Evolutionary conservation across 2,888 invertebrate species (phyloP).

Genomic region (Scaptomyza parva): DNA sequence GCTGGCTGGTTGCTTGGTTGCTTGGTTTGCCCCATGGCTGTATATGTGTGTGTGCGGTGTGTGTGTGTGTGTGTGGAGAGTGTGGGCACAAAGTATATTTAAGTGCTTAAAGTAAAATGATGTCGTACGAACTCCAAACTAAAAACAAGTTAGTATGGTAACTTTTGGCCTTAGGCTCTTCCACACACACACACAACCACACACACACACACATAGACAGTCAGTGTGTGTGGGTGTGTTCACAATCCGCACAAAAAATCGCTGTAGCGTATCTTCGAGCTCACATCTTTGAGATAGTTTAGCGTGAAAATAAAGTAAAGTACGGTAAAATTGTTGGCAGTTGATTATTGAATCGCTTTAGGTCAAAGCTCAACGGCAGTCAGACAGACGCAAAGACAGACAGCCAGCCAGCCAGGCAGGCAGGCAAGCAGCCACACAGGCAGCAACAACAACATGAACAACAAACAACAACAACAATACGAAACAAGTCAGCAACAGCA

Average conservation of each 20-base stretch:
- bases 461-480: constrained; percentile 42
- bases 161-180: constrained; percentile 76
- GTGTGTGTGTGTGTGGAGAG: constrained; percentile 30
- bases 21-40: constrained; percentile 44
- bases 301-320: constrained; percentile 80
- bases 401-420: constrained; percentile 24
- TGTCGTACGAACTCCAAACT: constrained; percentile 83
- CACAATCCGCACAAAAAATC: constrained; percentile 78
- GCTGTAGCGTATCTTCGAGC: constrained; percentile 79
- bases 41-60: constrained; percentile 9
- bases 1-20: constrained; percentile 13
- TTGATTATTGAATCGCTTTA: constrained; percentile 81
- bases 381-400: constrained; percentile 30
- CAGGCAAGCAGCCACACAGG: constrained; percentile 30
- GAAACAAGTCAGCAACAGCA: constrained; percentile 47
- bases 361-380: constrained; percentile 79
- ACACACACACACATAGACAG: constrained; percentile 37
- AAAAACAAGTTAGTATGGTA: constrained; percentile 81
- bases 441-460: constrained; percentile 45
- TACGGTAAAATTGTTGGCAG: constrained; percentile 80
- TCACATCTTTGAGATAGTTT: constrained; percentile 81
- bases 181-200: background rate
- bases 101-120: constrained; percentile 83
- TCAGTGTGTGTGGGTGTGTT: constrained; percentile 32
- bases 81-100: constrained; percentile 80